Base-by-base conservation (phyloP, 2,113 vertebrate genomes). In the Empidonax alnorum region DNA sequence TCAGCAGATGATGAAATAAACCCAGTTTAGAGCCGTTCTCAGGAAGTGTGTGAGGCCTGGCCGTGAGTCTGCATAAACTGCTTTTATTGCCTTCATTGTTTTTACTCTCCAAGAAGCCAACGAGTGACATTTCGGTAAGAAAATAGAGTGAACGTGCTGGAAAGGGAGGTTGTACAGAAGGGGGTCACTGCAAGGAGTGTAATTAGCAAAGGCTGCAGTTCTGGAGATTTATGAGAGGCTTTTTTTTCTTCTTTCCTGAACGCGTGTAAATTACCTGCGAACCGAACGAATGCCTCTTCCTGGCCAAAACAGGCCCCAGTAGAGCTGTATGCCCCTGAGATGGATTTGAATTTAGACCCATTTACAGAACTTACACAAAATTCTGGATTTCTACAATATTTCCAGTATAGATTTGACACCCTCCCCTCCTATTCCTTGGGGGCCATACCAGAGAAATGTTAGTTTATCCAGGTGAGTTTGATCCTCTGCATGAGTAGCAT, bases 91-190 rank as follows among this genome's bases (percentile, higher is more conserved):
- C 91, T 96, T 97, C 96, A 66, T 97, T 97, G 97, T 95, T 97
- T 96, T 98, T 95, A 95, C 94, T 97, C 96, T 98, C 87, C 95
- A 91, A 97, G 96, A 98, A 98, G 97, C 93, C 96, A 97, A 86
- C 22, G 71, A 98, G 96, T 97, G 97, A 96, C 97, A 97, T 98
- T 97, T 98, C 73, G n/a, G 97, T 97, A 97, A 97, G 97, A 97
- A 98, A 98, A 97, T 95, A 96, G 90, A 97, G 97, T 97, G 95
- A 98, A 97, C 63, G 89, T 97, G 97, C 96, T 96, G 78, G 95
- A 96, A 97, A 96, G 85, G 89, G 89, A 96, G 97, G 94, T 68
- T 96, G 94, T 93, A 81, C 72, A 91, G 88, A 89, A 88, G 46
- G 86, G n/a, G 92, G 94, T 96, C 84, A 73, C 92, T 82, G 81